These are phyloP conservation scores for Drosophila nebulosa DNA, from an alignment of 1,140 invertebrate genomes.

Conservation along the genomic window DNA sequence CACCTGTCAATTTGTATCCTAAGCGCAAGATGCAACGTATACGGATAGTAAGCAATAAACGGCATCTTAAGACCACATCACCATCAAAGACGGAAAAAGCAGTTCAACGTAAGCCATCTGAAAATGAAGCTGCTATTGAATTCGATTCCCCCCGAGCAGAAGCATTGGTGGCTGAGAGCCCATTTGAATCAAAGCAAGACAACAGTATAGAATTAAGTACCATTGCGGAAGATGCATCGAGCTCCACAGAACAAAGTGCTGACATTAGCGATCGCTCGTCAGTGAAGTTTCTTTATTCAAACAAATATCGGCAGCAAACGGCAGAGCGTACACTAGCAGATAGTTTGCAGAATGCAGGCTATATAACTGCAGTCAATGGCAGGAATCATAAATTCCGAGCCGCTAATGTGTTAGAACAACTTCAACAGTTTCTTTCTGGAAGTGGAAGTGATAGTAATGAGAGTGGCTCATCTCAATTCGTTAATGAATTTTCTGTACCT, in stretches of 20 bases:
- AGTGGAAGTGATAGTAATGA: conserved; percentile 61
- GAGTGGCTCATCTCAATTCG: conserved; percentile 69
- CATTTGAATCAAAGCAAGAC: conserved; percentile 38
- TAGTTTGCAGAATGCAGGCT: conserved; percentile 72
- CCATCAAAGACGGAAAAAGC: conserved; percentile 15
- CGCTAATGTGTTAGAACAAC: conserved; percentile 61
- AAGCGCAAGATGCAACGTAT: conserved; percentile 55
- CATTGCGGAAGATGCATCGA: conserved; percentile 20
- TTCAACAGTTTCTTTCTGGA: conserved; percentile 61
- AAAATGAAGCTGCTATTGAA: conserved; percentile 48
- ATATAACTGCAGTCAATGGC: conserved; percentile 40
- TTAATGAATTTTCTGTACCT: conserved; percentile 57
- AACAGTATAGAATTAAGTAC: conserved; percentile 55
- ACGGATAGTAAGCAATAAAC: conserved; percentile 32
- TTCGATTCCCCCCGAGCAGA: conserved; percentile 55
- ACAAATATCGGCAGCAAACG: conserved; percentile 70
- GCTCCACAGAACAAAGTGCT: conserved; percentile 44
- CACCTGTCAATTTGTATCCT: neutral
- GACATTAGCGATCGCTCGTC: conserved; percentile 61
- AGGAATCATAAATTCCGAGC: conserved; percentile 36
- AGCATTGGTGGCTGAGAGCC: conserved; percentile 48
- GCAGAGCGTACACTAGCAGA: conserved; percentile 66
- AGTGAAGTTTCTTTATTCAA: conserved; percentile 65
- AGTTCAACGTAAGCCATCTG: conserved; percentile 35
- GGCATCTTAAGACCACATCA: neutral